phyloP scores from a whole-genome alignment of 2,888 invertebrate genomes.

The Troides aeacus region DNA sequence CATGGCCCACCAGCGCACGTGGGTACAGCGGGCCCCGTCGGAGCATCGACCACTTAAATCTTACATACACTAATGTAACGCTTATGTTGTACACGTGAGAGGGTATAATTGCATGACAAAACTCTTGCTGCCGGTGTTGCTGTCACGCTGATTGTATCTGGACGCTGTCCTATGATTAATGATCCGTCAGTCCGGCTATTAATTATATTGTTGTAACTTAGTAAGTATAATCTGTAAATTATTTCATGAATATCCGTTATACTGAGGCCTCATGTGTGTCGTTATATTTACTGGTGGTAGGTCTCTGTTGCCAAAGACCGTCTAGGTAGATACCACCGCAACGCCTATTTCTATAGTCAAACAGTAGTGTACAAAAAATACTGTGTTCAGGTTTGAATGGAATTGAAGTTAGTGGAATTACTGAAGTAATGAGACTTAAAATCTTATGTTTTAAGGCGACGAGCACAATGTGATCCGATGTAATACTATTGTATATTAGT shows the following conservation, averaged over 20 bases:
- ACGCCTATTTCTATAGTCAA: too few relatives aligned
- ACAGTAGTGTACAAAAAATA: too few relatives aligned
- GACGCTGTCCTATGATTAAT: conserved; percentile 28
- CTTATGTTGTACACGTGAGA: conserved; percentile 4
- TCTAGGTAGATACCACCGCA: too few relatives aligned
- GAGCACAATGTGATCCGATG: too few relatives aligned
- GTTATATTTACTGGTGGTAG: too few relatives aligned
- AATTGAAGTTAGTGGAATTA: too few relatives aligned
- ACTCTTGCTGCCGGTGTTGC: conserved; percentile 3
- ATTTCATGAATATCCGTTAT: conserved; percentile 10
- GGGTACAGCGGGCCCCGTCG: conserved; percentile 18
- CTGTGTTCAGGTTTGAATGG: too few relatives aligned
- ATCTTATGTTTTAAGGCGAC: too few relatives aligned
- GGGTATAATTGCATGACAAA: conserved; percentile 10
- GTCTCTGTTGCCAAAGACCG: too few relatives aligned
- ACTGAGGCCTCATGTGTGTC: too few relatives aligned
- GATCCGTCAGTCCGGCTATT: conserved; percentile 11
- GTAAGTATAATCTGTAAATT: conserved; percentile 11
- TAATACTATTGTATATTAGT: too few relatives aligned
- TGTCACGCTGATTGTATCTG: conserved; percentile 18
- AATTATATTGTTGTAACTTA: conserved; percentile 17
- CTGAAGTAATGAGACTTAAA: too few relatives aligned
- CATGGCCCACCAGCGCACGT: conserved; percentile 38
- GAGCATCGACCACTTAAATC: conserved; percentile 11
- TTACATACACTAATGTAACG: conserved; percentile 5